Conservation (phyloP, 2,888 invertebrate genomes). For the Leptothorax acervorum region DNA sequence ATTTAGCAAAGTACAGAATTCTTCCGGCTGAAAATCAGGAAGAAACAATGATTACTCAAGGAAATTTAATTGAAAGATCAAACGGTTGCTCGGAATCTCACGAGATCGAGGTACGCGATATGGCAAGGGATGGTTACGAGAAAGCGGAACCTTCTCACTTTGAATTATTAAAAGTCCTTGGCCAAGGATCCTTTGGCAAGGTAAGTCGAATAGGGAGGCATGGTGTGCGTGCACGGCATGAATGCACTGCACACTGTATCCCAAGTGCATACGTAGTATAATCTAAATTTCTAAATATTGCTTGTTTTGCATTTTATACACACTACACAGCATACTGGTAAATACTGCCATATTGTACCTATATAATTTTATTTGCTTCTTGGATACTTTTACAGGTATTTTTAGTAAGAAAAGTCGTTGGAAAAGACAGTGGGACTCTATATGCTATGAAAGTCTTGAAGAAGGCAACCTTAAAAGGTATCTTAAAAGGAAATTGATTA, state of each 20-base stretch:
- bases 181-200: constrained; percentile 99
- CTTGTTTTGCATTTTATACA: too few relatives aligned
- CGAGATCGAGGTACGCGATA: constrained; percentile 96
- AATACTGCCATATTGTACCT: too few relatives aligned
- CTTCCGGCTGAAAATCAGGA: constrained; percentile 82
- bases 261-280: background rate
- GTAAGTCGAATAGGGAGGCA: constrained; percentile 85
- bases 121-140: constrained; percentile 97
- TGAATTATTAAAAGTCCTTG: constrained; percentile 98
- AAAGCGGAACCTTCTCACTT: constrained; percentile 98
- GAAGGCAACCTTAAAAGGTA: constrained; percentile 98
- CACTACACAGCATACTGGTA: too few relatives aligned
- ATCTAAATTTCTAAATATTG: too few relatives aligned
- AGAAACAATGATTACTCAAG: constrained; percentile 78
- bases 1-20: constrained; percentile 80
- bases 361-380: background rate
- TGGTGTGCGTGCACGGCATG: background rate
- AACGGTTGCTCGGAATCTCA: constrained; percentile 85
- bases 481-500: constrained; percentile 5
- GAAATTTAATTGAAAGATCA: constrained; percentile 70
- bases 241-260: too few relatives aligned
- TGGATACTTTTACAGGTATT: constrained; percentile 89
- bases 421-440: constrained; percentile 96
- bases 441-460: constrained; percentile 99
- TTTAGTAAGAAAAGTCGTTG: constrained; percentile 97